Conservation (phyloP, 2,888 invertebrate genomes). For the Pimpla rufipes region DNA sequence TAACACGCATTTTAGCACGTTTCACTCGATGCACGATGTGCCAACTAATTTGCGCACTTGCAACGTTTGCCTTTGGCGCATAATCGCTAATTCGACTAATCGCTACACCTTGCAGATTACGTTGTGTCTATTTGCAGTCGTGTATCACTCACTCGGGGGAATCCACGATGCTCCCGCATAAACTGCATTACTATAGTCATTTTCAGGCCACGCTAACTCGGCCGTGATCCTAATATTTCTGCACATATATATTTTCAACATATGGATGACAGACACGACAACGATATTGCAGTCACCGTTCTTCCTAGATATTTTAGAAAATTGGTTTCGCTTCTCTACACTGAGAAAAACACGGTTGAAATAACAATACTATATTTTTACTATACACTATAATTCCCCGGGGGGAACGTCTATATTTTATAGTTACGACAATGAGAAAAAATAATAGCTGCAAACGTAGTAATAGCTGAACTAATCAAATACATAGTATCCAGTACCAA, state of each 20-base stretch:
- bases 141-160: slow-evolving; percentile 46
- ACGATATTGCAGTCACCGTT: too few relatives aligned
- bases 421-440: too few relatives aligned
- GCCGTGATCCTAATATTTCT: background rate
- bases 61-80: slow-evolving; percentile 20
- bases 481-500: too few relatives aligned
- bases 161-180: slow-evolving; percentile 25
- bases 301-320: too few relatives aligned
- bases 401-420: too few relatives aligned
- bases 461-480: too few relatives aligned
- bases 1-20: slow-evolving; percentile 7
- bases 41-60: background rate
- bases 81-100: slow-evolving; percentile 53
- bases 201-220: background rate
- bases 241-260: background rate
- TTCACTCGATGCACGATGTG: background rate
- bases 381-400: too few relatives aligned
- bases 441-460: too few relatives aligned
- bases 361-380: too few relatives aligned
- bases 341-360: too few relatives aligned
- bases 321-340: too few relatives aligned
- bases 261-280: too few relatives aligned
- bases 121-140: slow-evolving; percentile 55
- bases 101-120: slow-evolving; percentile 47
- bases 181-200: background rate